Evolutionary conservation across 2,797 vertebrate species (phyloP).

Genomic region (Pseudochromis fuscus): DNA sequence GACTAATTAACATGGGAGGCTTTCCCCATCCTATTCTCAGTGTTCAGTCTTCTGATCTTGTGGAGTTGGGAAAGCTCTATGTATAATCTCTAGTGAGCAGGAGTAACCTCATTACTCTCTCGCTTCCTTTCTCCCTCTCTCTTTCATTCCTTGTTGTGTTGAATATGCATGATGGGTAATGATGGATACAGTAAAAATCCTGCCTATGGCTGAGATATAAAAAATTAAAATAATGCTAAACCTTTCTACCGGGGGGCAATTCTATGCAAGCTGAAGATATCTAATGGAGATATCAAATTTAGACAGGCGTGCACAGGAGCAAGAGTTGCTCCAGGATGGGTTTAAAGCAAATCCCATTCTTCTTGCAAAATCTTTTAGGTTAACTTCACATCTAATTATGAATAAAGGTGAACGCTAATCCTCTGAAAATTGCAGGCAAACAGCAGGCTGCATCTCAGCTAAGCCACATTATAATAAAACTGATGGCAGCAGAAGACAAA

Average conservation of each 20-base stretch:
- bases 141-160: constrained; percentile 60
- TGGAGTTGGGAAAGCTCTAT: constrained; percentile 65
- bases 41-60: constrained; percentile 72
- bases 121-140: constrained; percentile 26
- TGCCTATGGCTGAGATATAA: constrained; percentile 55
- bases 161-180: constrained; percentile 76
- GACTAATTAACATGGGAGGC: constrained; percentile 73
- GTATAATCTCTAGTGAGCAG: constrained; percentile 68
- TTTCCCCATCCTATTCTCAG: constrained; percentile 66
- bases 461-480: constrained; percentile 28
- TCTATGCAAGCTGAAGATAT: constrained; percentile 49
- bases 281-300: constrained; percentile 43
- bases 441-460: constrained; percentile 10
- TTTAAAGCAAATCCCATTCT: constrained; percentile 32
- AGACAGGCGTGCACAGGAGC: constrained; percentile 27
- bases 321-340: constrained; percentile 12
- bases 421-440: constrained; percentile 24
- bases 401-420: constrained; percentile 36
- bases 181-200: constrained; percentile 69
- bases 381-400: constrained; percentile 46
- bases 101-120: constrained; percentile 74
- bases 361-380: constrained; percentile 22
- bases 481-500: constrained; percentile 24
- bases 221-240: constrained; percentile 31
- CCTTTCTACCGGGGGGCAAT: constrained; percentile 29